Evolutionary conservation across 2,113 vertebrate species (phyloP).

Genomic region (Nerophis ophidion): DNA sequence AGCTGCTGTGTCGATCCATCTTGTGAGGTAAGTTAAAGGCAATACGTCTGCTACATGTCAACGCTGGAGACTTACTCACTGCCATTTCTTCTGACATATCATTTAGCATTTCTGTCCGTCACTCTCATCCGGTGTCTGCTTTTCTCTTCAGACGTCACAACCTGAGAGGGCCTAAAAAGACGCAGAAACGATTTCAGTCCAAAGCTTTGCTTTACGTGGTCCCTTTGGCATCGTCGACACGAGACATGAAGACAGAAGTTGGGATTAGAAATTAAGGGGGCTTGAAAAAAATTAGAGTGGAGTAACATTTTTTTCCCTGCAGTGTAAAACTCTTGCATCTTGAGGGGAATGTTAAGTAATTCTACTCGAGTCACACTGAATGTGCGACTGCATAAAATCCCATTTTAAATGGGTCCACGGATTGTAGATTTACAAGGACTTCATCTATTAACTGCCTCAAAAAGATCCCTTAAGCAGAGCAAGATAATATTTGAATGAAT

Average conservation of each 20-base stretch:
- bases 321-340: conserved; percentile 8
- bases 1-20: conserved; percentile 53
- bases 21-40: conserved; percentile 66
- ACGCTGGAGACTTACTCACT: conserved; percentile 8
- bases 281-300: neutral
- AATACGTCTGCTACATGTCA: conserved; percentile 26
- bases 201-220: conserved; percentile 10
- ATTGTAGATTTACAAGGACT: conserved; percentile 35
- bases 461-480: conserved; percentile 46
- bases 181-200: conserved; percentile 4
- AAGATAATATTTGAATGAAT: conserved; percentile 56
- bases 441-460: conserved; percentile 41
- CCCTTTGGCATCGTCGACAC: conserved; percentile 9
- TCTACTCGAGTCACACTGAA: neutral
- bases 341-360: conserved; percentile 5
- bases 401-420: neutral
- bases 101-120: conserved; percentile 12
- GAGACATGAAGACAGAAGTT: conserved; percentile 3
- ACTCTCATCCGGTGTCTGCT: conserved; percentile 16
- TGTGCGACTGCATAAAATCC: neutral
- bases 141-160: conserved; percentile 2
- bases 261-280: conserved; percentile 1
- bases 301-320: neutral
- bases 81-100: conserved; percentile 1
- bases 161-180: conserved; percentile 9